These are phyloP conservation scores for Apostichopus leukothele DNA, from an alignment of 53 echinoderm and acorn worm species.

Conservation along the genomic window DNA sequence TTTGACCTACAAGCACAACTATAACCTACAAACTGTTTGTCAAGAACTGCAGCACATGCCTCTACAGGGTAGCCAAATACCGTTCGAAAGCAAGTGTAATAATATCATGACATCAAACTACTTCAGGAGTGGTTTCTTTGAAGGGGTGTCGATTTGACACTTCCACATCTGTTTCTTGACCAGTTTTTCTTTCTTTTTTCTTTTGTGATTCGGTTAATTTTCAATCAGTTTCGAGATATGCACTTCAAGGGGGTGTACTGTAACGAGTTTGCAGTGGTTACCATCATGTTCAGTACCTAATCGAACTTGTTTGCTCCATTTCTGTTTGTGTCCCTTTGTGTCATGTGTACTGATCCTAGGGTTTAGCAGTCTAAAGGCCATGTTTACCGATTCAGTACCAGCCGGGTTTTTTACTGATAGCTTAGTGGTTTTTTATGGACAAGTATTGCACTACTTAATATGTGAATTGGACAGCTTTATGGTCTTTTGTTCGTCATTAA, in stretches of 20 bases:
- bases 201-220: conserved; percentile 34
- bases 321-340: conserved; percentile 27
- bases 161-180: background rate
- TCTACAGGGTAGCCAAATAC: too few species aligned
- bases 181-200: conserved; percentile 1
- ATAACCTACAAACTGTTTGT: too few species aligned
- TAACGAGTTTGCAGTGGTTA: conserved; percentile 19
- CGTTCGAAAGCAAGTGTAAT: too few species aligned
- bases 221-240: conserved; percentile 27
- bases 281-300: conserved; percentile 23
- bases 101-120: background rate
- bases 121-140: conserved; percentile 3
- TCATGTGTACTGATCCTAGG: conserved; percentile 24
- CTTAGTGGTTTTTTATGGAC: conserved; percentile 38
- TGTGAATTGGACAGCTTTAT: conserved; percentile 36
- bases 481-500: conserved; percentile 35
- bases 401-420: conserved; percentile 25
- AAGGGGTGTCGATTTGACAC: background rate
- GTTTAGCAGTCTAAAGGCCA: conserved; percentile 43
- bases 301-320: conserved; percentile 5
- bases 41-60: too few species aligned
- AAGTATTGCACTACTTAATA: conserved; percentile 32
- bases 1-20: too few species aligned
- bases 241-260: conserved; percentile 1
- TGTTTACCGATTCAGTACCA: conserved; percentile 31